Evolutionary conservation across 2,888 invertebrate species (phyloP).

Genomic region (Spilosoma lubricipeda): DNA sequence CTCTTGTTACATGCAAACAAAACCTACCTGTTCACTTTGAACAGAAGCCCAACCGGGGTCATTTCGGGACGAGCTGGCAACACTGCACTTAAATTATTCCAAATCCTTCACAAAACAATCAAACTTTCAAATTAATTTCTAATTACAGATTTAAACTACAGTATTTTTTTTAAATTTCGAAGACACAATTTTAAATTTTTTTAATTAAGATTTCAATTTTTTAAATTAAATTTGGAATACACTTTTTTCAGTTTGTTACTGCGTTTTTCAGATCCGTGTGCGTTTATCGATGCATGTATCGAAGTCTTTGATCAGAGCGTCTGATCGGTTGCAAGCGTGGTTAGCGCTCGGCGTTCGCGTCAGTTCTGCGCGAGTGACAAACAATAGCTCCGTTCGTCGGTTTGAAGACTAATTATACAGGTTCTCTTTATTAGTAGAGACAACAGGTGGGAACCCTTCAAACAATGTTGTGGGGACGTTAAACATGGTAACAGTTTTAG

Average conservation of each 20-base stretch:
- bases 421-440: slow-evolving; percentile 65
- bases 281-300: slow-evolving; percentile 54
- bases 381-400: slow-evolving; percentile 64
- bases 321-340: slow-evolving; percentile 70
- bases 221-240: slow-evolving; percentile 23
- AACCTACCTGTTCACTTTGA: slow-evolving; percentile 87
- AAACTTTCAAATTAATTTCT: slow-evolving; percentile 32
- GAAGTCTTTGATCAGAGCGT: slow-evolving; percentile 57
- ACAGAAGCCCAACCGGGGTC: slow-evolving; percentile 87
- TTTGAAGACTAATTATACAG: slow-evolving; percentile 76
- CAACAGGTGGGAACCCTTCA: slow-evolving; percentile 75
- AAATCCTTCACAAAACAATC: slow-evolving; percentile 41
- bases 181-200: slow-evolving; percentile 12
- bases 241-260: slow-evolving; percentile 16
- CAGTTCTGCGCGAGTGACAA: slow-evolving; percentile 77
- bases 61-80: slow-evolving; percentile 67
- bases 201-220: slow-evolving; percentile 19
- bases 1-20: slow-evolving; percentile 49
- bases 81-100: slow-evolving; percentile 54
- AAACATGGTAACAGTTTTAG: slow-evolving; percentile 31
- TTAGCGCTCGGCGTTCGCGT: slow-evolving; percentile 69
- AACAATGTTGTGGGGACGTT: slow-evolving; percentile 53
- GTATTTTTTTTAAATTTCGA: slow-evolving; percentile 8
- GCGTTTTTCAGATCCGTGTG: slow-evolving; percentile 34
- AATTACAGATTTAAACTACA: slow-evolving; percentile 9